A percentile compares a stretch with the other conserved stretches of the same genome.
phyloP scores from a whole-genome alignment of 1,140 invertebrate species.

The Monochamus saltuarius region DNA sequence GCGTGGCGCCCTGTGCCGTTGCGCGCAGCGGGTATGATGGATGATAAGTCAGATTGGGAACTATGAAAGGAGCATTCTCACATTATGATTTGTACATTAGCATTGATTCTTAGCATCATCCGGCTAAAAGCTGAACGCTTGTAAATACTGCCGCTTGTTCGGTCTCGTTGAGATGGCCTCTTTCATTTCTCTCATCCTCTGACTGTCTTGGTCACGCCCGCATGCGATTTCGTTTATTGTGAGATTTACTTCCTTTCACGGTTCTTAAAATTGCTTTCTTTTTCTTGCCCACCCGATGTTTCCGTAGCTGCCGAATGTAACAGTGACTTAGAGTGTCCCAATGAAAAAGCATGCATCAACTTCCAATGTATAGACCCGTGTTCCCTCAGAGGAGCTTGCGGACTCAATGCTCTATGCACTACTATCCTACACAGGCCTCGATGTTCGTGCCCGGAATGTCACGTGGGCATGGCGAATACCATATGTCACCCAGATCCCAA shows the following conservation, averaged over 20 bases:
- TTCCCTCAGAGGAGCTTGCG: slow-evolving; percentile 81
- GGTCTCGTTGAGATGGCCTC: slow-evolving; percentile 49
- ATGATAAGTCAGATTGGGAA: slow-evolving; percentile 46
- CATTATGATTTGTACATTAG: slow-evolving; percentile 58
- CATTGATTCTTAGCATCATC: slow-evolving; percentile 48
- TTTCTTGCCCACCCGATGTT: slow-evolving; percentile 56
- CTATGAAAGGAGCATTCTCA: slow-evolving; percentile 66
- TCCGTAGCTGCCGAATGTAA: slow-evolving; percentile 82
- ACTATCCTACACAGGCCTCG: slow-evolving; percentile 79
- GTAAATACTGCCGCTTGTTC: slow-evolving; percentile 65
- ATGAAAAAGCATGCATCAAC: slow-evolving; percentile 87
- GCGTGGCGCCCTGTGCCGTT: slow-evolving; percentile 17
- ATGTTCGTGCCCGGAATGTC: slow-evolving; percentile 85
- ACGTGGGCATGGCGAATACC: slow-evolving; percentile 75
- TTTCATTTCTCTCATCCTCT: slow-evolving; percentile 52
- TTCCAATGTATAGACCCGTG: slow-evolving; percentile 86
- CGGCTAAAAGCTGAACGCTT: slow-evolving; percentile 53
- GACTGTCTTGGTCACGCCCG: slow-evolving; percentile 57
- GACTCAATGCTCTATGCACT: slow-evolving; percentile 83
- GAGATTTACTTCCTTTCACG: slow-evolving; percentile 74
- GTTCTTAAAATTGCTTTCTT: slow-evolving; percentile 72
- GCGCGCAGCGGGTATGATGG: slow-evolving; percentile 37
- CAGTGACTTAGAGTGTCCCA: slow-evolving; percentile 85
- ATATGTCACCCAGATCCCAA: slow-evolving; percentile 75
- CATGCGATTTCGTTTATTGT: slow-evolving; percentile 66